Evolutionary conservation across 2,797 vertebrate genomes (phyloP), one percentile per base, ranked within the genome.

Genomic region (Myotis findleyi): DNA sequence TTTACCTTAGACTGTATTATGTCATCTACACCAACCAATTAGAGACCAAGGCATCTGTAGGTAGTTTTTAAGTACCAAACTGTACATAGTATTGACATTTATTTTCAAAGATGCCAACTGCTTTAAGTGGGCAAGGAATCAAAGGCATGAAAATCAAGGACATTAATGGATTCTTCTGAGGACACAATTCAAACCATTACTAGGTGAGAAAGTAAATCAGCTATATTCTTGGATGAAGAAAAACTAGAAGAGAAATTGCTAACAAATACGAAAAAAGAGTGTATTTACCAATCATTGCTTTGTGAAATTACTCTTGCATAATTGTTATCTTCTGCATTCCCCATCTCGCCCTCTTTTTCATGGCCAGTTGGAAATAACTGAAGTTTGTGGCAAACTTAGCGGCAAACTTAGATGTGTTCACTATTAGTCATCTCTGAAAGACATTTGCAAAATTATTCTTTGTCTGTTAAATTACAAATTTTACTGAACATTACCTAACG

Each of bases 381-480:
- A 86, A 91, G 38, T 76, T 85, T 90, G 25, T 17, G 4, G 20
- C 10, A 44, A 66, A n/a, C n/a, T 75, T 68, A 55, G 25, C 13
- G 4, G 20, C 7, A 44, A 66, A n/a, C 36, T 75, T 68, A 55
- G n/a, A 66, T 66, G 36, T 68, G 27, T 47, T 82, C n/a, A 17
- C 33, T 66, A 38, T n/a, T 91, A 30, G 55, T 71, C 30, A 92
- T 90, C 90, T 96, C 36, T 90, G 62, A 86, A 92, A 41, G 44
- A 27, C 49, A 79, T 75, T 93, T 91, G 66, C 41, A 89, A 83
- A 66, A 76, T 87, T 93, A 82, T 91, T 64, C 49, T 41, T 91
- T 91, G 64, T 79, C 92, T 93, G 69, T 84, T 96, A 95, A 96
- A 93, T 93, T 95, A 72, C 51, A 94, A 17, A 93, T 96, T 96